A percentile compares a stretch with the other conserved stretches of the same genome.
These are phyloP conservation scores for Lepidochitona cinerea DNA, from an alignment of 2,888 invertebrate species.

Conservation along the genomic window DNA sequence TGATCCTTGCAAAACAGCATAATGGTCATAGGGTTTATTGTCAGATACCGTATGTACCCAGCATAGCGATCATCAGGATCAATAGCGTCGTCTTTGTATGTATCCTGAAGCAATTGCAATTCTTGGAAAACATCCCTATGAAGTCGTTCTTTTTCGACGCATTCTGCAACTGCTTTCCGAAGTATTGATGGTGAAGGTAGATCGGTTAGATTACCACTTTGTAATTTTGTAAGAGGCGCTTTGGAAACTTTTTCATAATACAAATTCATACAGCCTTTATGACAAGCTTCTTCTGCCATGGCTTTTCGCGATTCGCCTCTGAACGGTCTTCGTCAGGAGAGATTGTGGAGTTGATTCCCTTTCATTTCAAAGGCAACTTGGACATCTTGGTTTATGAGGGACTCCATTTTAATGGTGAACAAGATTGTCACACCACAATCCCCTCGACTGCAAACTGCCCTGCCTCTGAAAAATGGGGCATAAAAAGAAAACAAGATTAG, in stretches of 20 bases:
- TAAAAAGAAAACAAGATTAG: too few relatives aligned
- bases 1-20: neutral
- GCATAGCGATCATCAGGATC: neutral
- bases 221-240: neutral
- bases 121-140: neutral
- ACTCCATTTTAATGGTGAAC: neutral
- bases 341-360: neutral
- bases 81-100: neutral
- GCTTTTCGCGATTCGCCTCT: neutral
- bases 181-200: neutral
- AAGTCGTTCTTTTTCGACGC: neutral
- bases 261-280: neutral
- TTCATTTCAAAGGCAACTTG: neutral
- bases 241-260: neutral
- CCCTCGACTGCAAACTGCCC: neutral
- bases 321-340: neutral
- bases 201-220: conserved; percentile 1
- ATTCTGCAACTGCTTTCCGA: conserved; percentile 5
- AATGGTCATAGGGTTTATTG: neutral
- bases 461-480: neutral
- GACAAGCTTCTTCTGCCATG: neutral
- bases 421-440: neutral
- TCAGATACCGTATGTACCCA: neutral
- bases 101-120: neutral
- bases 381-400: neutral